Percentiles rank a stretch among this genome's conserved stretches.
Conservation (phyloP, 2,888 invertebrate genomes). For the Synanthedon myopaeformis region DNA sequence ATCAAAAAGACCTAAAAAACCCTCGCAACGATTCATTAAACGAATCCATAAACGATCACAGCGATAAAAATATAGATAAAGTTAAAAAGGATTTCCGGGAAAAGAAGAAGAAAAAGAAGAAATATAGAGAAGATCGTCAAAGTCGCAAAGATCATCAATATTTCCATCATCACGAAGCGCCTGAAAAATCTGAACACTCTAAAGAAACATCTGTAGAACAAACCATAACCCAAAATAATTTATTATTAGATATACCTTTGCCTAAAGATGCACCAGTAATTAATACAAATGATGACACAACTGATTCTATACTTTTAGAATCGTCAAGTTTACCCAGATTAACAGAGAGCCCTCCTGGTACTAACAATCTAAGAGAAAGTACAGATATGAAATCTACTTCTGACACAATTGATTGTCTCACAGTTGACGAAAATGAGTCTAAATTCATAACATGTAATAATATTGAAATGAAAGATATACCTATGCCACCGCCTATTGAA, state of each 20-base stretch:
- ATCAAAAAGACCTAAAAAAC: constrained; percentile 72
- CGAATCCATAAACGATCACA: neutral
- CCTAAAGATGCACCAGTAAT: constrained; percentile 34
- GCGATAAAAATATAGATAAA: constrained; percentile 23
- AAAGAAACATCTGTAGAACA: constrained; percentile 21
- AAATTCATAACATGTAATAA: constrained; percentile 31
- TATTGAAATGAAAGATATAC: constrained; percentile 48
- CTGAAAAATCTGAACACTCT: constrained; percentile 29
- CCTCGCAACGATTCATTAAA: constrained; percentile 46
- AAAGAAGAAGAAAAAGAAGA: constrained; percentile 88
- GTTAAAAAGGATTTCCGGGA: constrained; percentile 75
- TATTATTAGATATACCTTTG: constrained; percentile 48
- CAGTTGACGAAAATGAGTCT: constrained; percentile 24
- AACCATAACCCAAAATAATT: constrained; percentile 15
- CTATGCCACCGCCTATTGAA: constrained; percentile 52
- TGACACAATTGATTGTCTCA: constrained; percentile 13
- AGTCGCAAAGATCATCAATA: constrained; percentile 77
- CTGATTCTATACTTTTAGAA: constrained; percentile 46
- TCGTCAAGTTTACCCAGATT: constrained; percentile 75
- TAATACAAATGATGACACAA: constrained; percentile 17
- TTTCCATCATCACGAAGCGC: constrained; percentile 72
- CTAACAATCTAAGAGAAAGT: constrained; percentile 22
- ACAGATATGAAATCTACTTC: constrained; percentile 11
- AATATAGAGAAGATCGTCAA: constrained; percentile 81
- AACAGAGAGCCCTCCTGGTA: constrained; percentile 72